Percentiles rank a stretch among this genome's conserved stretches.
Evolutionary conservation across 2,797 vertebrate species (phyloP).

Genomic region (Synanceia verrucosa): DNA sequence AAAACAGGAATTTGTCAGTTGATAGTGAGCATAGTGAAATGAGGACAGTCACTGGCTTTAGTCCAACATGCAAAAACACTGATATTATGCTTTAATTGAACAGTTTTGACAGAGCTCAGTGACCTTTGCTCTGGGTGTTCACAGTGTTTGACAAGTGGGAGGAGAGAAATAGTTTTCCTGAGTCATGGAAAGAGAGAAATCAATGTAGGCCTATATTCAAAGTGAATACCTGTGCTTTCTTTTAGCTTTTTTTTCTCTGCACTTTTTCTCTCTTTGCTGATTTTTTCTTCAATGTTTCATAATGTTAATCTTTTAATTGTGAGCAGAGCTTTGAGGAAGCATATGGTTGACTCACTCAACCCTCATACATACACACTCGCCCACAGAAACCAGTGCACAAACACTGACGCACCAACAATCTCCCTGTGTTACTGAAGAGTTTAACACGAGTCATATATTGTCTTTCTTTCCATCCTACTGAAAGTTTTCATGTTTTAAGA

Average conservation of each 20-base stretch:
- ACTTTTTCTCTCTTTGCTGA: background rate
- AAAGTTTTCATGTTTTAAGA: conserved; percentile 1
- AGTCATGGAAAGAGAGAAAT: background rate
- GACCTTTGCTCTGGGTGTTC: conserved; percentile 15
- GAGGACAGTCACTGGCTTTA: background rate
- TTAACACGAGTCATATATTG: conserved; percentile 37
- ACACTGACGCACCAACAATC: conserved; percentile 38
- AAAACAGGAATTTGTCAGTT: background rate
- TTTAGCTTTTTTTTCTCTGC: background rate
- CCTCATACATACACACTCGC: conserved; percentile 19
- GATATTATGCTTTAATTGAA: background rate
- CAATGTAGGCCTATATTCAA: too few species aligned
- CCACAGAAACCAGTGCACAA: conserved; percentile 39
- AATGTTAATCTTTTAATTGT: conserved; percentile 14
- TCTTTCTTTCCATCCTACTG: too few species aligned
- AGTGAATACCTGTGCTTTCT: background rate
- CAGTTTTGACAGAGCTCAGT: background rate
- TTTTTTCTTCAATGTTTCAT: conserved; percentile 27
- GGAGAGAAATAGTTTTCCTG: conserved; percentile 5
- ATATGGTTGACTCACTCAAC: conserved; percentile 35
- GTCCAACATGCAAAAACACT: background rate
- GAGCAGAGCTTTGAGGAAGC: conserved; percentile 11
- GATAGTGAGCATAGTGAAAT: too few species aligned
- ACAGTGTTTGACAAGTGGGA: conserved; percentile 51
- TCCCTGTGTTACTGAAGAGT: conserved; percentile 7